Evolutionary conservation across 2,888 invertebrate species (phyloP).

Genomic region (Drosophila lacicola): DNA sequence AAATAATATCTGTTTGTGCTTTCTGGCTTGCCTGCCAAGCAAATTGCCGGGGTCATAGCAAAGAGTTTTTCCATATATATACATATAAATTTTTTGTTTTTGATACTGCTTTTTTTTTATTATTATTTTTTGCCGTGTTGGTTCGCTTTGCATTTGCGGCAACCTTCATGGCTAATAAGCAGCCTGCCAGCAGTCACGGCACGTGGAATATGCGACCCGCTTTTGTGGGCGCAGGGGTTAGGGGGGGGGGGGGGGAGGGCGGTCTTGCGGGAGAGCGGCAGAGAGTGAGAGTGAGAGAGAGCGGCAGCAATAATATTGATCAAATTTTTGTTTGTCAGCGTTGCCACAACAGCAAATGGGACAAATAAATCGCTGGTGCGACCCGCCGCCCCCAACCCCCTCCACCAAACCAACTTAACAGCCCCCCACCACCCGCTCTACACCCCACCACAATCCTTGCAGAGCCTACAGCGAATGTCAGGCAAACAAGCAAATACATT

Average conservation of each 20-base stretch:
- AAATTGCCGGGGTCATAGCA: constrained; percentile 64
- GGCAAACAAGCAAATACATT: constrained; percentile 56
- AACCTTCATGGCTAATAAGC: constrained; percentile 72
- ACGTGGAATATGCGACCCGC: constrained; percentile 36
- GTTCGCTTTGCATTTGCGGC: constrained; percentile 52
- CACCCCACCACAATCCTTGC: not conserved
- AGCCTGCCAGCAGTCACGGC: constrained; percentile 67
- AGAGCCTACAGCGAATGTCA: constrained; percentile 37
- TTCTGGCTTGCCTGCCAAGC: constrained; percentile 42
- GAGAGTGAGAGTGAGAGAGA: not conserved
- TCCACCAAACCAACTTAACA: too few relatives aligned
- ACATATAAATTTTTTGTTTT: constrained; percentile 1
- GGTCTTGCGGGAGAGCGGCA: not conserved
- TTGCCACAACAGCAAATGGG: constrained; percentile 62
- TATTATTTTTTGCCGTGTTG: constrained; percentile 20
- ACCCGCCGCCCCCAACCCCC: too few relatives aligned
- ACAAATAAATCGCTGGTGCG: constrained; percentile 45
- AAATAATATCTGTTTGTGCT: constrained; percentile 9
- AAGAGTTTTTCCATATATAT: constrained; percentile 13
- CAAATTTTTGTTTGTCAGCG: constrained; percentile 74
- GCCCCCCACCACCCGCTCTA: not conserved
- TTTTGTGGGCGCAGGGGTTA: not conserved
- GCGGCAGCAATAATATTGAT: constrained; percentile 62
- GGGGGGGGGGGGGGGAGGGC: not conserved
- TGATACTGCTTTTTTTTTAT: not conserved